Base-by-base conservation (phyloP, 2,113 vertebrate genomes). In the Ahaetulla prasina region DNA sequence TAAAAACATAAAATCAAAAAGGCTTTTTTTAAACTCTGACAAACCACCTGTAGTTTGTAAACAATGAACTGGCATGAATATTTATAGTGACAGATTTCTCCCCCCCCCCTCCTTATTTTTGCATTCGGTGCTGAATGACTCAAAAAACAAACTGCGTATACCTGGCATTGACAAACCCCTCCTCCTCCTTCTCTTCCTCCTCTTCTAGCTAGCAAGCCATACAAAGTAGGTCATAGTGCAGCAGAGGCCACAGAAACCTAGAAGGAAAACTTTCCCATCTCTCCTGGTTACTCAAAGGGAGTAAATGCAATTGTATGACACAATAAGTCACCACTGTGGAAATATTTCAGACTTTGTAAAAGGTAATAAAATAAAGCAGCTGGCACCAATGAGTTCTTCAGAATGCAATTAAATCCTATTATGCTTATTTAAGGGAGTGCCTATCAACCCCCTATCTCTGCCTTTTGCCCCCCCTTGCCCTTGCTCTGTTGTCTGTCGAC, bases 291-390 rank as follows among this genome's bases (percentile, higher is more conserved):
- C n/a, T 80, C 60, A 68, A 68, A 68, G 30, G 60, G 30, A 68
- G 4, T 39, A 49, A 50, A 25, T 23, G 53, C 35, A 60, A 80
- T 30, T 88, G 52, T 3, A 22, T 1, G 60, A 30, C 89, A 45
- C 0, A 2, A n/a, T 8, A 84, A 30, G 50, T 85, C 39, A 86
- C 20, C 57, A n/a, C 49, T 91, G 85, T 30, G 7, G 2, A 88
- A 85, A 25, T 3, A 92, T 45, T 87, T n/a, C 74, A 49, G 22
- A 93, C 25, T 53, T 85, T 53, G 84, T 53, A 91, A 94, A 88
- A 92, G 50, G 50, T 88, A 43, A 27, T 52, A 89, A 93, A 93
- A 90, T 3, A 2, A 30, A 92, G 92, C 9, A 0, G 0, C 35
- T 25, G 20, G 27, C 16, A 9, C n/a, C 93, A 60, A 88, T 9